Percentiles rank a stretch among this genome's conserved stretches.
Conservation (phyloP, 1,140 invertebrate genomes). For the Drosophila parvula region DNA sequence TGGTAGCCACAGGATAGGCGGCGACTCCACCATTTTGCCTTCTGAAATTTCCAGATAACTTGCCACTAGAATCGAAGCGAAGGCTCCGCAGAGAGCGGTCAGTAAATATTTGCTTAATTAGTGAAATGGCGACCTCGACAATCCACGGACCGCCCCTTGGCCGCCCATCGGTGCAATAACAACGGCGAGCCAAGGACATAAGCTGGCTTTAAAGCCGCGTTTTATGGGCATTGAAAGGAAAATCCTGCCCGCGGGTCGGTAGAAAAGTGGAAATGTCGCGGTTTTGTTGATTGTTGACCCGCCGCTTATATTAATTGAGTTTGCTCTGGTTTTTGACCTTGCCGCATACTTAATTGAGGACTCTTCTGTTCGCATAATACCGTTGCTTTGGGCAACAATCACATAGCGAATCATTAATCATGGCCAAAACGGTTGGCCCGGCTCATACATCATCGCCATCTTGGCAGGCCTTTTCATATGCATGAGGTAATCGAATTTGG, state of each 20-base stretch:
- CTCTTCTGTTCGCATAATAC: slow-evolving; percentile 9
- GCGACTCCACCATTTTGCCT: slow-evolving; percentile 13
- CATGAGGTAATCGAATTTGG: slow-evolving; percentile 73
- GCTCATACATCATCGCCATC: slow-evolving; percentile 61
- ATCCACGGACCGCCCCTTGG: background rate
- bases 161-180: slow-evolving; percentile 6
- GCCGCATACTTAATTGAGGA: slow-evolving; percentile 60
- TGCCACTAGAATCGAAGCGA: slow-evolving; percentile 12
- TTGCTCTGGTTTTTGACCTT: slow-evolving; percentile 75
- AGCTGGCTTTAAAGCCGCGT: slow-evolving; percentile 61
- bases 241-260: slow-evolving; percentile 11
- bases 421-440: slow-evolving; percentile 10
- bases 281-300: slow-evolving; percentile 64
- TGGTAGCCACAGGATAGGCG: slow-evolving; percentile 31
- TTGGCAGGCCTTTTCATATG: slow-evolving; percentile 59
- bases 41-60: slow-evolving; percentile 75
- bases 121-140: slow-evolving; percentile 64
- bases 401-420: slow-evolving; percentile 54
- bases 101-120: slow-evolving; percentile 81
- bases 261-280: slow-evolving; percentile 18
- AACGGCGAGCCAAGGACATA: slow-evolving; percentile 62
- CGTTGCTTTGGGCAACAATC: slow-evolving; percentile 49
- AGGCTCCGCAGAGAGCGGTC: slow-evolving; percentile 19
- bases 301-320: slow-evolving; percentile 79
- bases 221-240: slow-evolving; percentile 53